Evolutionary conservation across 2,888 invertebrate species (phyloP), one percentile per base, ranked within the genome.

Genomic region (Dermolepida albohirtum): DNA sequence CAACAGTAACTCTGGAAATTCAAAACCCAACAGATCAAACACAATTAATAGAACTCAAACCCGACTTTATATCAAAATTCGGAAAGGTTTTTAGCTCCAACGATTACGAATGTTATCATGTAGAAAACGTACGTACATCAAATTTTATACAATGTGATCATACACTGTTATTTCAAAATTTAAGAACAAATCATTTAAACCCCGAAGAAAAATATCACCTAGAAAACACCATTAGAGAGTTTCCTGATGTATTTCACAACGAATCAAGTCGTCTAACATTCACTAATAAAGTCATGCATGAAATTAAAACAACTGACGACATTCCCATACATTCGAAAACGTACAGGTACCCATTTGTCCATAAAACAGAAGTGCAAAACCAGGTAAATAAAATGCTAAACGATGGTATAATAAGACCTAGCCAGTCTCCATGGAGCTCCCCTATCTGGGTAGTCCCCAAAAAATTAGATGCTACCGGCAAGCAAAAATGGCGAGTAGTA

Each of bases 311-410:
- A 7, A 39, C 47, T 0, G 52, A 66, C 41, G 50, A 51, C 41
- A 50, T 43, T 1, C 57, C 65, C 22, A 51, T 68, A 2, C 41
- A 68, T 57, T 17, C 44, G 4, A 68, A 57, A 68, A 49, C 64
- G 1, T 68, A 68, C 50, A 44, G 67, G 16, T 29, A 55, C 17
- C 64, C 67, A 2, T 47, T 64, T 12, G 52, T 17, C 11, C 64
- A 64, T 29, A 63, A 54, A 10, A 29, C 22, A 7, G 67, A 67
- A 63, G 44, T 67, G 14, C 16, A 67, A 54, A 50, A 22, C 6
- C 52, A 67, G 63, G 51, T 67, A 8, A 29, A 63, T 29, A 67
- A 67, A 51, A 67, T 63, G 62, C 22, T 67, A 39, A 14, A 50
- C 27, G 59, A 67, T 2, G 52, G 22, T n/a, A 63, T 67, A 41